phyloP scores from a whole-genome alignment of 1,140 invertebrate species.

The Neuroterus valhalla region DNA sequence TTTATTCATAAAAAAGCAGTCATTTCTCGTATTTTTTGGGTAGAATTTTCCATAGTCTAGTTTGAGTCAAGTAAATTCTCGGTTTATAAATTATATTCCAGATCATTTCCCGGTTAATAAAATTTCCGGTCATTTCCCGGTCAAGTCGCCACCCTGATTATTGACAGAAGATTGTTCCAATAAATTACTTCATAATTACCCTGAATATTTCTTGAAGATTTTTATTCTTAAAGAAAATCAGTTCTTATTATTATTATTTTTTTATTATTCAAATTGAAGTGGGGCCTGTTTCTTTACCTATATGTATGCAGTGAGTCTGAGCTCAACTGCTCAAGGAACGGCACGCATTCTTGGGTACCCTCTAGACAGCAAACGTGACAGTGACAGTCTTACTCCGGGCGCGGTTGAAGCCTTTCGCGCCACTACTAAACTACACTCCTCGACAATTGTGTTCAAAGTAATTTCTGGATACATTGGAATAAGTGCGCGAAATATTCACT shows the following conservation, averaged over 20 bases:
- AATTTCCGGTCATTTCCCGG: no score
- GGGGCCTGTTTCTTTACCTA: constrained; percentile 4
- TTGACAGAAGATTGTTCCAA: no score
- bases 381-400: constrained; percentile 46
- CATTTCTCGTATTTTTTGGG: no score
- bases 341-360: constrained; percentile 54
- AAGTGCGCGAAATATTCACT: constrained; percentile 17
- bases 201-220: neutral
- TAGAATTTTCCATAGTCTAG: no score
- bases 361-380: constrained; percentile 45
- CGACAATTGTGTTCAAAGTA: constrained; percentile 27
- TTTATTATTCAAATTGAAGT: neutral
- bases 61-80: no score
- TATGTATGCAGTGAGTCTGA: neutral
- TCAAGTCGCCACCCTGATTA: no score
- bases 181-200: no score
- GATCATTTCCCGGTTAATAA: no score
- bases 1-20: no score
- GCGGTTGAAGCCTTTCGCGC: constrained; percentile 43
- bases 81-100: no score
- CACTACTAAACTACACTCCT: constrained; percentile 31
- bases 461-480: neutral
- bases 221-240: no score
- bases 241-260: no score
- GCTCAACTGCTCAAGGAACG: constrained; percentile 42